Evolutionary conservation across 2,888 invertebrate species (phyloP).

Genomic region (Thecocarcelia acutangulata): DNA sequence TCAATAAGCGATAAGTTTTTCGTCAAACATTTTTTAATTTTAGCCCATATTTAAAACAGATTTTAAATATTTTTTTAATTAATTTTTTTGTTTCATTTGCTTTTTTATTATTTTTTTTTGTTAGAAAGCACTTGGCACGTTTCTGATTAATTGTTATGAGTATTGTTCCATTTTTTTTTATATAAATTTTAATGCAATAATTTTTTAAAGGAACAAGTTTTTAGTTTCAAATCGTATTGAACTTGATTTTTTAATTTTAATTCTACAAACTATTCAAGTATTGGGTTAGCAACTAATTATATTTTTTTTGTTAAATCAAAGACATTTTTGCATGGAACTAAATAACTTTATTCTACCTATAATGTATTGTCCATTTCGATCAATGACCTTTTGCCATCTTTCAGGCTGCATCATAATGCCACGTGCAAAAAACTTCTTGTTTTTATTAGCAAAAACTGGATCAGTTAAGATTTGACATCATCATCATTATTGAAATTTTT

Average conservation of each 20-base stretch:
- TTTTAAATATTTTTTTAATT: conserved; percentile 1
- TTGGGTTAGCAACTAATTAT: too few relatives aligned
- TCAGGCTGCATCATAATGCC: too few relatives aligned
- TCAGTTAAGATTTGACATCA: too few relatives aligned
- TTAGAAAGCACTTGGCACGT: background rate
- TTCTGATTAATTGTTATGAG: conserved; percentile 2
- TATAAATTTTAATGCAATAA: background rate
- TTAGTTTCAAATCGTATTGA: background rate
- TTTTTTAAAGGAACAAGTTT: background rate
- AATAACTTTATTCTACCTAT: too few relatives aligned
- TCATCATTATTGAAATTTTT: too few relatives aligned
- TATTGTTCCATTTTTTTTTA: background rate
- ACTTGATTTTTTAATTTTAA: background rate
- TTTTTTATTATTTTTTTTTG: background rate
- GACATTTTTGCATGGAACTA: too few relatives aligned
- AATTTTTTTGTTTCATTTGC: background rate
- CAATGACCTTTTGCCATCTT: too few relatives aligned
- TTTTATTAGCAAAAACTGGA: too few relatives aligned
- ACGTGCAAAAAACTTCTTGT: too few relatives aligned
- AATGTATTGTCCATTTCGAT: too few relatives aligned
- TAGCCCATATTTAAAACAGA: background rate
- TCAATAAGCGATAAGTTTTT: background rate
- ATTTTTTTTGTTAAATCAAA: too few relatives aligned
- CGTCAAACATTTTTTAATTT: background rate
- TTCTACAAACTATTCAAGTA: too few relatives aligned